Evolutionary conservation across 2,888 invertebrate species (phyloP).

Genomic region (Melinaea marsaeus): DNA sequence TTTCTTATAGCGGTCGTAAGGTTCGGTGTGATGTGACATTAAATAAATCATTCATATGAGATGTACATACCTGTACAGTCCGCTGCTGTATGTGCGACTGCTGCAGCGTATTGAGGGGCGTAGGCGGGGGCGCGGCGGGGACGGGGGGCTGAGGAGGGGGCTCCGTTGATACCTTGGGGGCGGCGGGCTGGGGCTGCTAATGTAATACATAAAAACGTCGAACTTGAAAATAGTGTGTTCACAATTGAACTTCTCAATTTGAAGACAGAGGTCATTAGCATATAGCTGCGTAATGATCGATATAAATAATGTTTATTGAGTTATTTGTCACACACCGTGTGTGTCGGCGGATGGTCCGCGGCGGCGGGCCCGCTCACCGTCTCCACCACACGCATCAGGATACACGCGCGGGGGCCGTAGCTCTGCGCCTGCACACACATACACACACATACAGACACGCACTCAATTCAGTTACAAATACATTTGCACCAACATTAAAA

Average conservation of each 20-base stretch:
- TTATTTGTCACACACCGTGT: neutral
- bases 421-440: slow-evolving; percentile 86
- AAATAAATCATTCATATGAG: too few relatives aligned
- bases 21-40: too few relatives aligned
- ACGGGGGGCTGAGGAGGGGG: slow-evolving; percentile 17
- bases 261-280: too few relatives aligned
- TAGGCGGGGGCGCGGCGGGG: slow-evolving; percentile 33
- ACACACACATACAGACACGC: neutral
- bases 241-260: too few relatives aligned
- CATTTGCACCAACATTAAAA: too few relatives aligned
- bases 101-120: slow-evolving; percentile 52
- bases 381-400: slow-evolving; percentile 97
- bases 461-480: neutral
- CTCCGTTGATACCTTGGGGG: slow-evolving; percentile 24
- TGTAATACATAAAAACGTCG: slow-evolving; percentile 1
- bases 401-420: slow-evolving; percentile 97
- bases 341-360: slow-evolving; percentile 12
- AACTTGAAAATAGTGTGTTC: neutral
- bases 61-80: slow-evolving; percentile 71
- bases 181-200: slow-evolving; percentile 14
- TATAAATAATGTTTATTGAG: neutral
- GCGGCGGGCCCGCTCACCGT: slow-evolving; percentile 83
- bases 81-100: slow-evolving; percentile 84
- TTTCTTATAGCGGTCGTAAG: too few relatives aligned
- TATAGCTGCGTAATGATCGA: too few relatives aligned